Percentiles rank a stretch among this genome's conserved stretches.
Conservation (phyloP, 37 sponge, comb jelly and placozoan species). For the Diacarnus erythraeanus region DNA sequence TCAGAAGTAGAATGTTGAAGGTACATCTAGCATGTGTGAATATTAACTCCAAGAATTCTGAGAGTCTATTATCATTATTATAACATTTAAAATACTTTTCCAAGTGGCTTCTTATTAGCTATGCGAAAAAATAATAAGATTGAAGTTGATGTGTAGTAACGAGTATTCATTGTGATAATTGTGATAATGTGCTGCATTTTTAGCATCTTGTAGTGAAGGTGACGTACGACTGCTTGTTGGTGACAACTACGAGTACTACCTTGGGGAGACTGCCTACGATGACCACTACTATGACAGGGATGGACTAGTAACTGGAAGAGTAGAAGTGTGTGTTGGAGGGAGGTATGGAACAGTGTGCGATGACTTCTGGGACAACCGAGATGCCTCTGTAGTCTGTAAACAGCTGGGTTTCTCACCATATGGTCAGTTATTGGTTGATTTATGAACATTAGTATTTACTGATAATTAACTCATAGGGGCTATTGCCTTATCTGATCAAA, state of each 20-base stretch:
- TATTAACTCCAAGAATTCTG: too few species aligned
- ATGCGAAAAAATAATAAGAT: too few species aligned
- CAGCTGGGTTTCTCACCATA: conserved; percentile 48
- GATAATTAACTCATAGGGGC: neutral
- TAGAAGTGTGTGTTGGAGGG: conserved; percentile 43
- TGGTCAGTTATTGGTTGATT: conserved; percentile 5
- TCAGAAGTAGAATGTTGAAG: too few species aligned
- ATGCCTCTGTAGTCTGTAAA: conserved; percentile 41
- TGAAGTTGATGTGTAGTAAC: too few species aligned
- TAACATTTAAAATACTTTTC: too few species aligned
- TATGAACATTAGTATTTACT: neutral
- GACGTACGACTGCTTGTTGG: conserved; percentile 18
- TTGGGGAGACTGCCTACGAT: conserved; percentile 7
- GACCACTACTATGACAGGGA: conserved; percentile 1
- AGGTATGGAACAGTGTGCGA: conserved; percentile 46
- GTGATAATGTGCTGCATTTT: too few species aligned
- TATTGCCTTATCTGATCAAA: conserved; percentile 2
- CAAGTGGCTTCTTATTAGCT: too few species aligned
- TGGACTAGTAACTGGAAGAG: conserved; percentile 28
- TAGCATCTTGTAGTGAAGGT: conserved; percentile 23
- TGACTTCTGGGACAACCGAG: conserved; percentile 24
- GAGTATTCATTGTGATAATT: too few species aligned
- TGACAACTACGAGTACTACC: neutral
- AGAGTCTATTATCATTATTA: too few species aligned
- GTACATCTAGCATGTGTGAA: too few species aligned